Conservation (phyloP, 2,113 vertebrate species). For the Eulemur rufifrons region DNA sequence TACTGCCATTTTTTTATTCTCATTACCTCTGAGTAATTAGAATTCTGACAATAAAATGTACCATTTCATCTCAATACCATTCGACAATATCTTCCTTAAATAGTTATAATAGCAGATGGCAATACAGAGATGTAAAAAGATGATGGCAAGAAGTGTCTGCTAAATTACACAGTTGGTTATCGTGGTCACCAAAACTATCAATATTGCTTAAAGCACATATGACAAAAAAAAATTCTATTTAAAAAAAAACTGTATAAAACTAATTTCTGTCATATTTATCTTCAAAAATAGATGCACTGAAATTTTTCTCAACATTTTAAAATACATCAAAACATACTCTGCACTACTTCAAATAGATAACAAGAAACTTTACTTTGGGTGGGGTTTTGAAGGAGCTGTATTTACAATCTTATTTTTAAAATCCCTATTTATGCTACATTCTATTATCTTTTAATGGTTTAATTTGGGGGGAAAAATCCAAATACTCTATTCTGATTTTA, state of each 20-base stretch:
- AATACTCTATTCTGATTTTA: background rate
- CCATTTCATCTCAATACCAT: background rate
- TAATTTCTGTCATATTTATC: background rate
- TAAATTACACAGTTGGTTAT: background rate
- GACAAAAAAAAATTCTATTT: background rate
- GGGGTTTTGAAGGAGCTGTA: background rate
- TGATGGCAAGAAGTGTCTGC: background rate
- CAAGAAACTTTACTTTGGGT: background rate
- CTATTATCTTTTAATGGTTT: background rate
- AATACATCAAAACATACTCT: background rate
- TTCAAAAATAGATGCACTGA: background rate
- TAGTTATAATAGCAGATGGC: background rate
- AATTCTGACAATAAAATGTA: background rate
- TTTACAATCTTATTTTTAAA: background rate
- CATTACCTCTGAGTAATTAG: background rate
- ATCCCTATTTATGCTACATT: background rate
- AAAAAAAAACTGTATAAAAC: background rate
- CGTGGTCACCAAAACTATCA: background rate
- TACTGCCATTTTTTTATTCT: background rate
- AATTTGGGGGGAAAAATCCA: background rate
- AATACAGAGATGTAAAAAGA: background rate
- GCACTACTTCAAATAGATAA: background rate
- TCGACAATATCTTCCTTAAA: background rate
- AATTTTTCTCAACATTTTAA: background rate
- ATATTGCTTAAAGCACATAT: background rate